A percentile compares a stretch with the other conserved stretches of the same genome.
phyloP scores from a whole-genome alignment of 2,888 invertebrate species.

The Nowickia ferox region DNA sequence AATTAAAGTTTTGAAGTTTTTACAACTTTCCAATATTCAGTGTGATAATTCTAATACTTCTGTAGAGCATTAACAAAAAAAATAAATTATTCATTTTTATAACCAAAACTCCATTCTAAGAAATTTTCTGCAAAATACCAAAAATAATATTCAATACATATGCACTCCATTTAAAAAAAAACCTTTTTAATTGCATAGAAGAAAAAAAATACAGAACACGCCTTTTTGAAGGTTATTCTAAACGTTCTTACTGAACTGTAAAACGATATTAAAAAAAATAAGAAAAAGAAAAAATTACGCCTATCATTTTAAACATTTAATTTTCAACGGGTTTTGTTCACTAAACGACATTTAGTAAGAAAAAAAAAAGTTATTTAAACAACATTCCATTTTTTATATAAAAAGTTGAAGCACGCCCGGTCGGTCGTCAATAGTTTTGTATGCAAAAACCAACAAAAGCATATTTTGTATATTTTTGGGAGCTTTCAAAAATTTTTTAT shows the following conservation, averaged over 20 bases:
- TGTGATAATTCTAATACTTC: no score
- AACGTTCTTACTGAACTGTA: slow-evolving; percentile 37
- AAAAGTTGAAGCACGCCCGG: not conserved
- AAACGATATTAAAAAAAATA: not conserved
- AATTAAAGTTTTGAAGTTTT: not conserved
- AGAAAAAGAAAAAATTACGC: slow-evolving; percentile 28
- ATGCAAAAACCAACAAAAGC: slow-evolving; percentile 42
- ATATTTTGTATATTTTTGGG: slow-evolving; percentile 46
- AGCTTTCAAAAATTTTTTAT: slow-evolving; percentile 57
- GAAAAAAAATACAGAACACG: slow-evolving; percentile 33
- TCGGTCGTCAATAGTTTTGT: slow-evolving; percentile 1
- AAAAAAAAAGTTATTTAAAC: slow-evolving; percentile 35
- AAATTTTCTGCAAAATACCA: slow-evolving; percentile 1
- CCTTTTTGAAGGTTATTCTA: slow-evolving; percentile 69
- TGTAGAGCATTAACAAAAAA: not conserved
- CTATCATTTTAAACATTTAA: slow-evolving; percentile 46
- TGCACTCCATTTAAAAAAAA: slow-evolving; percentile 8
- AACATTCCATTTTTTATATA: slow-evolving; percentile 65
- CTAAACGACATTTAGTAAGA: slow-evolving; percentile 62
- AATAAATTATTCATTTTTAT: not conserved
- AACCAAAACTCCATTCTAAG: not conserved
- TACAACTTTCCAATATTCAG: not conserved
- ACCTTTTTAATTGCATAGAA: slow-evolving; percentile 35
- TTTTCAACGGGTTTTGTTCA: slow-evolving; percentile 55
- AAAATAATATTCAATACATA: not conserved